Evolutionary conservation across 1,140 invertebrate species (phyloP).

Genomic region (Orussus abietinus): DNA sequence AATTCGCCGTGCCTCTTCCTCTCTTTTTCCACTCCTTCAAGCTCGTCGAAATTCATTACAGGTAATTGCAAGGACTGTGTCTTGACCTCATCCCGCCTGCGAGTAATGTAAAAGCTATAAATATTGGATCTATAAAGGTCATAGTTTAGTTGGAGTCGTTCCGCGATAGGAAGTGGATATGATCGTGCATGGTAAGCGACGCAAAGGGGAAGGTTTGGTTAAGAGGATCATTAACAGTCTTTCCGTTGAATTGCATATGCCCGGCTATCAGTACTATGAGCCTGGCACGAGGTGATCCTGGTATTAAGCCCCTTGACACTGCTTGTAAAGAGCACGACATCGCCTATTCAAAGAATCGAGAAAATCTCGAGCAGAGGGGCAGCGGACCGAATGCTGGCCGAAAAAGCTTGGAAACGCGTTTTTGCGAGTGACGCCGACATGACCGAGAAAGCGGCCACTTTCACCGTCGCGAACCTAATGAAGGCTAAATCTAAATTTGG

Average conservation of each 20-base stretch:
- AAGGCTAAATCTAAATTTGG: conserved; percentile 34
- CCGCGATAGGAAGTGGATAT: not conserved
- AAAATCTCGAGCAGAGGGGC: conserved; percentile 32
- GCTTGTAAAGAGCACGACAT: conserved; percentile 29
- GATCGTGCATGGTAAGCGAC: conserved; percentile 1
- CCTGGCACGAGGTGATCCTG: conserved; percentile 32
- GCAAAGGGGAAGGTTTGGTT: conserved; percentile 8
- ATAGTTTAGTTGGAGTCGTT: not conserved
- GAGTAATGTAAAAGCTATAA: conserved; percentile 1
- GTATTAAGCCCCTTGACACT: conserved; percentile 33
- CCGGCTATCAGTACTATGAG: conserved; percentile 30
- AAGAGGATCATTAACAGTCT: conserved; percentile 29
- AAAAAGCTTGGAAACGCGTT: conserved; percentile 41
- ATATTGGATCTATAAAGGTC: conserved; percentile 1
- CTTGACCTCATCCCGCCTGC: conserved; percentile 4
- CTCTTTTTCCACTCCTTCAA: not conserved
- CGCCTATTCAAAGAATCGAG: conserved; percentile 37
- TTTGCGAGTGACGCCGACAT: conserved; percentile 36
- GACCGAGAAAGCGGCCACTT: conserved; percentile 35
- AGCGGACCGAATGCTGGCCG: conserved; percentile 40
- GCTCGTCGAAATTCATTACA: conserved; percentile 10
- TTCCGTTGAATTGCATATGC: conserved; percentile 30
- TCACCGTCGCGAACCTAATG: conserved; percentile 31
- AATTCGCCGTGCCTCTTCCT: too few species aligned
- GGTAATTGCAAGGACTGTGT: not conserved